Base-by-base conservation (phyloP, 2,113 vertebrate species). In the Platichthys flesus region DNA sequence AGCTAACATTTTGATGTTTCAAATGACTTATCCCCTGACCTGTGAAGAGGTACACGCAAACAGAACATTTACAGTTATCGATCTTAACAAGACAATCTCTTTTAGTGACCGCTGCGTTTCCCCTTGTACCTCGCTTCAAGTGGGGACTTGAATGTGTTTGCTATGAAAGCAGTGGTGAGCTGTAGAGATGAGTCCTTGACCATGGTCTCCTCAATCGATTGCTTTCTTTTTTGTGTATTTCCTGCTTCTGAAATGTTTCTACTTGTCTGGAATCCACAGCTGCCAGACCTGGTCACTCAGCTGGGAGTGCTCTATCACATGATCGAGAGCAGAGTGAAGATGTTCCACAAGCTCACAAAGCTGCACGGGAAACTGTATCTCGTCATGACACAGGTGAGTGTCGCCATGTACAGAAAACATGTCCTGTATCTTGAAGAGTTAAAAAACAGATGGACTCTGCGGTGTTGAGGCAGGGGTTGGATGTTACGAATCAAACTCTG, bases 311-410 rank as follows among this genome's bases (percentile, higher is more conserved):
- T 99, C 0, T 99, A 99, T 74, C 96, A 99, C 87, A 93, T 99
- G 86, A 97, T 99, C 82, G 98, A 99, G 92, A 98, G 96, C 92
- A 93, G 98, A 93, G 97, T 99, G 51, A 98, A 96, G 93, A 95
- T 95, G 73, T 95, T 97, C 72, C 96, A 97, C 79, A 98, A 97
- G 79, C 93, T 99, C 61, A 95, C 96, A 3, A 97, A 96, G 62
- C 95, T 99, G 35, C 94, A 98, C 2, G 98, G 98, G 49, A 99
- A 99, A 62, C 96, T 99, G 18, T 96, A 95, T 78, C 96, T 99
- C 85, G 93, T 99, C 3, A 93, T 95, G 78, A 95, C 95, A 54
- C 97, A 99, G 93, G 98, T 99, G 76, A 86, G 90, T 59, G 23
- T 51, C 6, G 0, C 18, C 35, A 26, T 63, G 31, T 20, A 13